Evolutionary conservation across 2,888 invertebrate species (phyloP).

Genomic region (Prosapia bicincta): DNA sequence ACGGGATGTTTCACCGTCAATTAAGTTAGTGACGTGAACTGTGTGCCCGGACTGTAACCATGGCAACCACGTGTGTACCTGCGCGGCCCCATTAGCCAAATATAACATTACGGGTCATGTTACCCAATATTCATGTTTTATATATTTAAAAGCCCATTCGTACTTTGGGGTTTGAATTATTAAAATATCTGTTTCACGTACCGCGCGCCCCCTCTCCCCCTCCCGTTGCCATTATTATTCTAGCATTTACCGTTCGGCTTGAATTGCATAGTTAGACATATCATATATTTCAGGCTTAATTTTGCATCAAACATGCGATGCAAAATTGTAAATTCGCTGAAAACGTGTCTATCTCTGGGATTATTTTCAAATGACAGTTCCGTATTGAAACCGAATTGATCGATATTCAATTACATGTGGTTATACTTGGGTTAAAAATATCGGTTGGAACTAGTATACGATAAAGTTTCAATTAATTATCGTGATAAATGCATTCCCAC

Average conservation of each 20-base stretch:
- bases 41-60: background rate
- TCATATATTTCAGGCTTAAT: background rate
- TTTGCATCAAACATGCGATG: background rate
- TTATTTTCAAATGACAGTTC: too few relatives aligned
- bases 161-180: background rate
- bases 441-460: too few relatives aligned
- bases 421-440: too few relatives aligned
- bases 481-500: too few relatives aligned
- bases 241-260: background rate
- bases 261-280: background rate
- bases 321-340: background rate
- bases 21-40: background rate
- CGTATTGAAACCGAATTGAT: too few relatives aligned
- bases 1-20: background rate
- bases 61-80: background rate
- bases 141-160: background rate
- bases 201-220: background rate
- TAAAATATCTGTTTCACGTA: conserved; percentile 2
- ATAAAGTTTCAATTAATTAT: too few relatives aligned
- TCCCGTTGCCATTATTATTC: background rate
- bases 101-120: background rate
- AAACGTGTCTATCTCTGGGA: too few relatives aligned
- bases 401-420: too few relatives aligned
- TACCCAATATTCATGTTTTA: background rate
- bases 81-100: background rate